Evolutionary conservation across 2,113 vertebrate genomes (phyloP), one percentile per base, ranked within the genome.

Genomic region (Ramphastos sulfuratus): DNA sequence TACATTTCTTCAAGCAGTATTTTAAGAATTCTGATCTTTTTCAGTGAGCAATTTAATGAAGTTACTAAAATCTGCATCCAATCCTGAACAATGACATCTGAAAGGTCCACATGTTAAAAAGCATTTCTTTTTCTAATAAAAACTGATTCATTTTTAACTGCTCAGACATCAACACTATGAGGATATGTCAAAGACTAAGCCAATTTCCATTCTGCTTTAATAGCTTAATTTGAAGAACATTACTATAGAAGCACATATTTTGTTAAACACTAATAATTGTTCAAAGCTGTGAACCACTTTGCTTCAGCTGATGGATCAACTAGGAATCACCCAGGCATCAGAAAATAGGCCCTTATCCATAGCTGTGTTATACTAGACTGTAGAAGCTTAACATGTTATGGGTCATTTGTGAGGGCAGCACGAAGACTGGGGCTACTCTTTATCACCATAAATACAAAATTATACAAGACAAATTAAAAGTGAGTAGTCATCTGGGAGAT

Each of bases 191-290:
- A 89, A 94, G 64, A 95, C 75, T 92, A 92, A 85, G 87, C 37
- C 71, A 96, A 92, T 87, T 96, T 91, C 75, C 75, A 85, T 67
- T 73, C 46, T 0, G 5, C 75, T 93, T 92, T 96, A 96, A 96
- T 76, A 95, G 78, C 81, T 87, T 93, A 80, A 96, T 95, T 94
- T 94, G 84, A 94, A 89, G 92, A 96, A 91, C 59, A 48, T 80
- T 94, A 91, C 54, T 91, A 89, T 4, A 92, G 70, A 76, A 94
- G 87, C 71, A 85, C 52, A 67, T 93, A 92, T 85, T 96, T 94
- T 92, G 89, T 93, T 95, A 80, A 96, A 94, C 79, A 77, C 58
- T 95, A 89, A 87, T 92, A 96, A 91, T 82, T 94, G 89, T 92
- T 94, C 91, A 92, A 93, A 84, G 91, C 91, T 92, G 78, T 93